Evolutionary conservation across 2,888 invertebrate genomes (phyloP), one percentile per base, ranked within the genome.

Genomic region (Polia nebulosa): DNA sequence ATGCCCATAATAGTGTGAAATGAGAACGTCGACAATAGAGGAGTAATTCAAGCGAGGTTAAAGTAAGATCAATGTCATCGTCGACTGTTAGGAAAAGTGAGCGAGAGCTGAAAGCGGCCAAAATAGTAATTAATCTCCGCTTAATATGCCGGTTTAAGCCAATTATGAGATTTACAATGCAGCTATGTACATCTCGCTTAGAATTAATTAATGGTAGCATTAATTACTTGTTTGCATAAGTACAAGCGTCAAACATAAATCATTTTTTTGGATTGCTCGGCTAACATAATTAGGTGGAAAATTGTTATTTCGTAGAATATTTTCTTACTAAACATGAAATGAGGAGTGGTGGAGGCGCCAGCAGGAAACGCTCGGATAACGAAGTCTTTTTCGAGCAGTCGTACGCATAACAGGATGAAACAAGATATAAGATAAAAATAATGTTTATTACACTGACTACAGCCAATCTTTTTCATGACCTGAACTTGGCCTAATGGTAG

Each of bases 81-180:
- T 65, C 52, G 60, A 52, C 62, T 73, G 69, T 68, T 75, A 76
- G 39, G 25, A 59, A 73, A 76, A 71, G 39, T 63, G 56, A 79
- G 66, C 75, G 71, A 59, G 36, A 76, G 56, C 72, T 66, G 58
- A 68, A 63, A 64, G 72, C 67, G 55, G 56, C 47, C 53, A 58
- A 53, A 65, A 76, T 56, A 27, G 68, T 53, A 61, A 84, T 83
- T 82, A 78, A 84, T 84, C 82, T 81, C 68, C 27, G 49, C 57
- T 44, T 71, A 56, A 59, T 72, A 72, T 63, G 66, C 64, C 63
- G 63, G 76, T 72, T 60, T 58, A 65, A 69, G 58, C 59, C 76
- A 72, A 81, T 78, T 73, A 70, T 52, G 22, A 67, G 58, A 68
- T 73, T 69, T 63, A 72, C 68, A 69, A 61, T 27, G 63, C 34